phyloP scores from a whole-genome alignment of 2,113 vertebrate genomes.

The Nycticorax nycticorax region DNA sequence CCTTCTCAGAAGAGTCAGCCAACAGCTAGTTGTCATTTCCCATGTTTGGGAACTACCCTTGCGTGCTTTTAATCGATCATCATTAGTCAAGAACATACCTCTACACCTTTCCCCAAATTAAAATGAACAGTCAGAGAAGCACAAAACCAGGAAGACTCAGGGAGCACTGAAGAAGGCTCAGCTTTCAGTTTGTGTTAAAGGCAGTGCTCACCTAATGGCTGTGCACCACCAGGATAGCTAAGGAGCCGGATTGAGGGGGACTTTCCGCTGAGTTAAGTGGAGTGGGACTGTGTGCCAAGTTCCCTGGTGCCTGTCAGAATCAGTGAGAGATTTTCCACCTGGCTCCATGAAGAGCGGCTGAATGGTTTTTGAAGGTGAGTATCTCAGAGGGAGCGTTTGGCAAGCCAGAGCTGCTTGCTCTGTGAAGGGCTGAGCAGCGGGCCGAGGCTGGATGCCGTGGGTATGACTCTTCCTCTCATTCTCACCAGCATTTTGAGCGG shows the following conservation, averaged over 20 bases:
- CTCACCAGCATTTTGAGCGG: background rate
- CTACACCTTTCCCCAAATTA: background rate
- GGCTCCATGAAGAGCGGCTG: background rate
- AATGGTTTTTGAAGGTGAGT: background rate
- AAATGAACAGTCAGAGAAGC: background rate
- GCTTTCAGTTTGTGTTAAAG: background rate
- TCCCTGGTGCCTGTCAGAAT: background rate
- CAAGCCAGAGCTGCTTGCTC: background rate
- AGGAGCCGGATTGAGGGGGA: background rate
- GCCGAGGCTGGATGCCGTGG: accelerated
- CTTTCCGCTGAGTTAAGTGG: background rate
- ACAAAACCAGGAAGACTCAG: background rate
- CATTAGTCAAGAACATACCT: background rate
- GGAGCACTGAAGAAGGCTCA: background rate
- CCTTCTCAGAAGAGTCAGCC: background rate
- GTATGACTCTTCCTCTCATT: background rate
- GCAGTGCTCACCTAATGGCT: background rate
- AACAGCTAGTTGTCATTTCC: background rate
- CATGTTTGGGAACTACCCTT: background rate
- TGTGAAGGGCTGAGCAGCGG: background rate
- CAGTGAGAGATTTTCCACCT: background rate
- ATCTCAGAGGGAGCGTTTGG: background rate
- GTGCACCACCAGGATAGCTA: background rate
- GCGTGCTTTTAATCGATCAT: background rate
- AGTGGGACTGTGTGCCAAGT: background rate